Evolutionary conservation across 2,888 invertebrate species (phyloP), one percentile per base, ranked within the genome.

Genomic region (Drosophila neotestacea): DNA sequence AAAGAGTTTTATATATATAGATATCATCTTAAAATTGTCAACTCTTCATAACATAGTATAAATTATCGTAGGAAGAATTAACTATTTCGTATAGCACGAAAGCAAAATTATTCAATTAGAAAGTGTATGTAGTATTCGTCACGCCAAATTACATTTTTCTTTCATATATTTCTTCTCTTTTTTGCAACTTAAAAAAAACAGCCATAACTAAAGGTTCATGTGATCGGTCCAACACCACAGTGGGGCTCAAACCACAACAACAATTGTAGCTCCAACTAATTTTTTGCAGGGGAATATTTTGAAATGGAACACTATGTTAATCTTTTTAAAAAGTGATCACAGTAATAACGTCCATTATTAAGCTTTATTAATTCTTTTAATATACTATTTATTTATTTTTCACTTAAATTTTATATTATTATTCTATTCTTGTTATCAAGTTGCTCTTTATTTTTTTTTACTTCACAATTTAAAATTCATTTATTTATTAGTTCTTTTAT

Each of bases 151-250:
- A 16, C 27, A 42, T 6, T 4, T 51, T 38, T 48, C 27, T 30
- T 27, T 30, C 7, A 46, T 13, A 41, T 54, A 51, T 61, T 27
- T 46, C 13, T 47, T 60, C n/a, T 36, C 22, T 59, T 36, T 65
- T 39, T 48, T 62, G 61, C 22, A 58, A 61, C 56, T 58, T 52
- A 56, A 16, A 36, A 46, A 38, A 46, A 60, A 67, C 56, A 55
- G 42, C 58, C 63, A 66, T 58, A 70, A 73, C 73, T 83, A 77
- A 88, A 80, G 73, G 81, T 88, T 88, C 77, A 88, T 80, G 80
- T 86, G 58, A 66, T 48, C 27, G 63, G 78, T 47, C 22, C 34
- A 51, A 47, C 58, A 63, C 42, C 46, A 73, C 75, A 54, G 56
- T 60, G 68, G 78, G 75, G 58, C 46, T 28, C 44, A 60, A 60